Conservation (phyloP, 2,797 vertebrate genomes). For the Fundulus diaphanus region DNA sequence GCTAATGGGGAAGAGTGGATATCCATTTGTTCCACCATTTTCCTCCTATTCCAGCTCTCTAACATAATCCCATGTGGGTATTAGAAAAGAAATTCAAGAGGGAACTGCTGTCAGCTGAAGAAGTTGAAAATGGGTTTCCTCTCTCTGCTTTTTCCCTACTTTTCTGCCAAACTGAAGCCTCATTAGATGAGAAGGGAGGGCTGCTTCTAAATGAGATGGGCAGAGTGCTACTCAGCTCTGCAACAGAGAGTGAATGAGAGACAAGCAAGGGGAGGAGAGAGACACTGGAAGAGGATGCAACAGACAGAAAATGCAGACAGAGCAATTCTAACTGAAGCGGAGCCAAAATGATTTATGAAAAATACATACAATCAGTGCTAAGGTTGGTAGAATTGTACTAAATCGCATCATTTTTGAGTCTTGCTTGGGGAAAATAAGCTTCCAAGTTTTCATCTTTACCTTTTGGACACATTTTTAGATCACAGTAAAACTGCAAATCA, state of each 20-base stretch:
- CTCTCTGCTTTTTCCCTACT: conserved; percentile 59
- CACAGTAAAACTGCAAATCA: background rate
- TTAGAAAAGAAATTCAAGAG: conserved; percentile 65
- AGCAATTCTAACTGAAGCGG: conserved; percentile 21
- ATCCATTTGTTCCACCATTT: conserved; percentile 73
- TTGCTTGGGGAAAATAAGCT: conserved; percentile 1
- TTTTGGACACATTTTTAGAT: background rate
- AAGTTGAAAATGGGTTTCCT: conserved; percentile 65
- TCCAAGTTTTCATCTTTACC: background rate
- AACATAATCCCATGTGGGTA: conserved; percentile 57
- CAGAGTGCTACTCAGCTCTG: conserved; percentile 73
- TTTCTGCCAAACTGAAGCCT: conserved; percentile 77
- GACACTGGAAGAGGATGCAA: conserved; percentile 14
- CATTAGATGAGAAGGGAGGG: conserved; percentile 78
- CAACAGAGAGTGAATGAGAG: conserved; percentile 44
- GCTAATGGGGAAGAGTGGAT: conserved; percentile 63
- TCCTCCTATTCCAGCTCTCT: conserved; percentile 51
- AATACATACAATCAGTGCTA: conserved; percentile 9
- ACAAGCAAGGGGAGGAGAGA: conserved; percentile 32
- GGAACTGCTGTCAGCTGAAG: conserved; percentile 69
- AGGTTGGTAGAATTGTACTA: conserved; percentile 5
- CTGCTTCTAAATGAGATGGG: conserved; percentile 73
- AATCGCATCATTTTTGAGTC: background rate
- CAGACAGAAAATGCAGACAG: conserved; percentile 23
- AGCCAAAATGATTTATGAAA: conserved; percentile 14